A percentile compares a stretch with the other conserved stretches of the same genome.
Conservation (phyloP, 2,888 invertebrate species). For the Rhagonycha fulva region DNA sequence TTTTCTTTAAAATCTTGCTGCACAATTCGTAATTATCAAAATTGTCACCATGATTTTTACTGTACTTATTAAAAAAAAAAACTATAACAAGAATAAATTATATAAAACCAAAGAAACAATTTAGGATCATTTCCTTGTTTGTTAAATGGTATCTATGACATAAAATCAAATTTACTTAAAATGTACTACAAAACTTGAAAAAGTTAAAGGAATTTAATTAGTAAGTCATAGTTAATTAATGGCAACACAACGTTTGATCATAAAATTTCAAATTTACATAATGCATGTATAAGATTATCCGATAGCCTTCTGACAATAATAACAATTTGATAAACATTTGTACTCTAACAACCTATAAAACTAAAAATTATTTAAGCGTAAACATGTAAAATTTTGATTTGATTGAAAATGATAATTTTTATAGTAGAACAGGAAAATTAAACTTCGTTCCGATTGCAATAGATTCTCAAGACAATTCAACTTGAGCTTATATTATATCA, state of each 20-base stretch:
- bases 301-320: background rate
- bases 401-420: slow-evolving; percentile 26
- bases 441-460: slow-evolving; percentile 21
- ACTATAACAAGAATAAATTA: background rate
- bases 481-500: slow-evolving; percentile 29
- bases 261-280: background rate
- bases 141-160: background rate
- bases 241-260: background rate
- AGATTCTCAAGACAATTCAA: slow-evolving; percentile 28
- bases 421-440: slow-evolving; percentile 18
- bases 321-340: background rate
- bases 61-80: background rate
- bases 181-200: background rate
- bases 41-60: background rate
- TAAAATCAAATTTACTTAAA: background rate
- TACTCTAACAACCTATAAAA: background rate
- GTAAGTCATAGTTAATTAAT: background rate
- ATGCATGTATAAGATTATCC: background rate
- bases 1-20: background rate
- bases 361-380: background rate
- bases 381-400: background rate
- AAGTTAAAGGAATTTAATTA: background rate
- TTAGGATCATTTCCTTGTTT: background rate
- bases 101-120: background rate
- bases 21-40: background rate